Evolutionary conservation across 2,797 vertebrate species (phyloP).

Genomic region (Percopsis omiscomaycus): DNA sequence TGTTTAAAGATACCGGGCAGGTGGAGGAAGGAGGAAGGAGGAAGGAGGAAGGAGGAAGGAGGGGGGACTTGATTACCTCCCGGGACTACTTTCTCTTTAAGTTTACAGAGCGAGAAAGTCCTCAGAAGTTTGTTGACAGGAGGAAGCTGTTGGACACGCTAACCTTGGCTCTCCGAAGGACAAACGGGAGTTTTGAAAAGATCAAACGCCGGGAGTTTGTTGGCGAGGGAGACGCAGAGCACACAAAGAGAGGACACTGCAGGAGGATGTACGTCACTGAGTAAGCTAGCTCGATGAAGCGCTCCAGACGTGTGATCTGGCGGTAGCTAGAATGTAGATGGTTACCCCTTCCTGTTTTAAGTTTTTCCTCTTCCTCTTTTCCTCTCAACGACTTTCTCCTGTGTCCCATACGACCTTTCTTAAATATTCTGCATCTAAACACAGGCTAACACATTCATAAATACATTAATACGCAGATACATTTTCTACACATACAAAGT

Average conservation of each 20-base stretch:
- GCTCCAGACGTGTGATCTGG: constrained; percentile 1
- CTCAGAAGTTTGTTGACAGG: constrained; percentile 74
- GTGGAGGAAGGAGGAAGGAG: not conserved
- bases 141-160: constrained; percentile 60
- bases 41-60: constrained; percentile 3
- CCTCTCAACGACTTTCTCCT: too few species aligned
- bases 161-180: constrained; percentile 73
- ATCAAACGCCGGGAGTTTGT: constrained; percentile 61
- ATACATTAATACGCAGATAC: too few species aligned
- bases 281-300: not conserved
- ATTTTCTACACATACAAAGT: too few species aligned
- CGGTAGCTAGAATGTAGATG: too few species aligned
- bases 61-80: constrained; percentile 71
- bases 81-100: constrained; percentile 65
- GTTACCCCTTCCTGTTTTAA: too few species aligned
- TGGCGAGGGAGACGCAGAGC: constrained; percentile 46
- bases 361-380: too few species aligned
- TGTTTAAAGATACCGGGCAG: constrained; percentile 67
- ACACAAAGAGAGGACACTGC: constrained; percentile 9
- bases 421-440: too few species aligned
- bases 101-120: constrained; percentile 66
- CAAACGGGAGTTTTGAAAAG: constrained; percentile 65
- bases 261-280: not conserved
- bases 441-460: too few species aligned
- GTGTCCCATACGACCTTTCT: too few species aligned